These are phyloP conservation scores for Plectrocnemia conspersa DNA, from an alignment of 1,140 invertebrate species.

Conservation along the genomic window DNA sequence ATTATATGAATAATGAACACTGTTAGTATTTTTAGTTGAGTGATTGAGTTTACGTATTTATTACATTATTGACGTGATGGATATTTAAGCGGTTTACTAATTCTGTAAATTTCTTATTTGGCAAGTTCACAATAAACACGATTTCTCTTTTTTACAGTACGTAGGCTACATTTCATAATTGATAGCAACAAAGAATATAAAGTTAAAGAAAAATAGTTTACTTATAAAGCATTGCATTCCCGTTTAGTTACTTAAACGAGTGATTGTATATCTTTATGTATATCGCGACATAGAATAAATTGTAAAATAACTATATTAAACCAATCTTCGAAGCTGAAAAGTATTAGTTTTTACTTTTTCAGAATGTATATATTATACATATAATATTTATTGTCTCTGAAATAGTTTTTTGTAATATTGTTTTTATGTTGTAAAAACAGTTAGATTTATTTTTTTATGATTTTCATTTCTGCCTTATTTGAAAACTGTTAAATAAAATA, in stretches of 20 bases:
- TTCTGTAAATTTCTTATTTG: no score
- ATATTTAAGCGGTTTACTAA: no score
- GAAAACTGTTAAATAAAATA: slow-evolving; percentile 18
- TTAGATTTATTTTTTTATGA: slow-evolving; percentile 11
- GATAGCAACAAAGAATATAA: no score
- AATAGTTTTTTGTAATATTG: slow-evolving; percentile 11
- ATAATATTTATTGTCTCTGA: slow-evolving; percentile 23
- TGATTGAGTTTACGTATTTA: no score
- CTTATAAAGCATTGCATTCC: slow-evolving; percentile 14
- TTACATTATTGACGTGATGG: no score
- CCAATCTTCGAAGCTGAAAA: not conserved
- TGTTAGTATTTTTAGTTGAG: no score
- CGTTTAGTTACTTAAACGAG: slow-evolving; percentile 4
- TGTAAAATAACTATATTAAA: not conserved
- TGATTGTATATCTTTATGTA: slow-evolving; percentile 4
- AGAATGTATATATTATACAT: slow-evolving; percentile 11
- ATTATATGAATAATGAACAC: no score
- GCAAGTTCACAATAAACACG: no score
- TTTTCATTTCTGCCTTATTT: slow-evolving; percentile 11
- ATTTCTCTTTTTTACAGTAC: no score
- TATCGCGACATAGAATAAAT: slow-evolving; percentile 5
- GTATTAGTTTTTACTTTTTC: slow-evolving; percentile 4
- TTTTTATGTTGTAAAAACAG: slow-evolving; percentile 15
- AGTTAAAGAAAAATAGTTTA: not conserved
- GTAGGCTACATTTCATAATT: no score